phyloP scores from a whole-genome alignment of 2,888 invertebrate species.

The Bellardia pandia region DNA sequence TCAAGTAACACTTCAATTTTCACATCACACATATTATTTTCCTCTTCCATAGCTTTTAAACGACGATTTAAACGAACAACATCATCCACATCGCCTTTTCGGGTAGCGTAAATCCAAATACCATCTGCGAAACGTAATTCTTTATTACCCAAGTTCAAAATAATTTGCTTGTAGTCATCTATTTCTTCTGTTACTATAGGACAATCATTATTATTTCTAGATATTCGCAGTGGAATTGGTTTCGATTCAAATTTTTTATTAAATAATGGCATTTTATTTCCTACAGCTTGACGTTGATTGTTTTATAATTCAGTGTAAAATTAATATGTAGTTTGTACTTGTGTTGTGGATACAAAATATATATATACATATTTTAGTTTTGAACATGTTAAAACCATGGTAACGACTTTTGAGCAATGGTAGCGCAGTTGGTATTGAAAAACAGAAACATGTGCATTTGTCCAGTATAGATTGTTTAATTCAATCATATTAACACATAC shows the following conservation, averaged over 20 bases:
- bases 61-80: conserved; percentile 79
- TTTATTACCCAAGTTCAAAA: conserved; percentile 81
- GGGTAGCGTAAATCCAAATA: conserved; percentile 81
- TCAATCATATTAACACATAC: neutral
- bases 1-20: conserved; percentile 83
- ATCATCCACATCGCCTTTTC: conserved; percentile 80
- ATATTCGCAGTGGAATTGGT: conserved; percentile 79
- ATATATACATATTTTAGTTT: neutral
- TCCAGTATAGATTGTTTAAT: neutral
- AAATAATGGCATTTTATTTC: conserved; percentile 82
- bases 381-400: conserved; percentile 32
- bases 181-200: conserved; percentile 81
- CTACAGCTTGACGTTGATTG: neutral
- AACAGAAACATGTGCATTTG: conserved; percentile 9
- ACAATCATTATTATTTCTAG: conserved; percentile 81
- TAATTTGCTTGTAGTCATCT: conserved; percentile 81
- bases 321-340: too few relatives aligned
- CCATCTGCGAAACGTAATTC: conserved; percentile 83
- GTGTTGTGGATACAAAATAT: too few relatives aligned
- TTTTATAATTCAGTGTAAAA: neutral
- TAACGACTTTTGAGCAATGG: conserved; percentile 19
- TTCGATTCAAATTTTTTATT: conserved; percentile 83
- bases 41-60: conserved; percentile 81
- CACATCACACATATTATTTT: conserved; percentile 82
- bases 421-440: neutral